Evolutionary conservation across 1,140 invertebrate genomes (phyloP), one percentile per base, ranked within the genome.

Genomic region (Copidosoma floridanum): DNA sequence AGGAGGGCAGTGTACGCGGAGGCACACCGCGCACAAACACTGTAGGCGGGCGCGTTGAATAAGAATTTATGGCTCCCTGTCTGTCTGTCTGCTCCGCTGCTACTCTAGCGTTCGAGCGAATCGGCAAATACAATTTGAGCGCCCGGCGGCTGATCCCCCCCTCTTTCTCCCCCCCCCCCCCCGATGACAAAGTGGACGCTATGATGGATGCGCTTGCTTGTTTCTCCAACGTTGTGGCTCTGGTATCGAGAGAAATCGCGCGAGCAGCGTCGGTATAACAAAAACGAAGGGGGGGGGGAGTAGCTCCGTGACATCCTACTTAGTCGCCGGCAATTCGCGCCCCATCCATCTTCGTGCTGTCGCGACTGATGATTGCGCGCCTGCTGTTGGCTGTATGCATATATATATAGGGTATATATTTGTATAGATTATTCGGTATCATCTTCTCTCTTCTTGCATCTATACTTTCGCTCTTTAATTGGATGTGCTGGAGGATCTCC

Each of bases 81-180:
- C 6, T 12, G 29, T 32, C 6, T 32, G 12, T n/a, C 0, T 8
- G 29, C 29, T 12, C 6, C 29, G 29, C 21, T n/a, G 46, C 48
- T 35, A 24, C 37, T 43, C 27, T n/a, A n/a, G 21, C 23, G 2
- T 18, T 52, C 50, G 21, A 3, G 26, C 57, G 48, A 57, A 65
- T 61, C 63, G 63, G 35, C 54, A 58, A 56, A 65, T 62, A 58
- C 58, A 61, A 57, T 65, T 65, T 61, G 54, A 61, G 52, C 43
- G 48, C 14, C 60, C 27, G 18, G n/a, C 10, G 7, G 40, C 35
- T 53, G 56, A 54, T 63, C 52, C 24, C 11, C 38, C 32, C 18
- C 37, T 4, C 18, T 7, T 11, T n/a, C 14, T n/a, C 37, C 14
- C 18, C 32, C 20, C 21, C 51, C 18, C 20, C 12, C 2, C 12